phyloP scores from a whole-genome alignment of 2,888 invertebrate species.

The Hyalella azteca region DNA sequence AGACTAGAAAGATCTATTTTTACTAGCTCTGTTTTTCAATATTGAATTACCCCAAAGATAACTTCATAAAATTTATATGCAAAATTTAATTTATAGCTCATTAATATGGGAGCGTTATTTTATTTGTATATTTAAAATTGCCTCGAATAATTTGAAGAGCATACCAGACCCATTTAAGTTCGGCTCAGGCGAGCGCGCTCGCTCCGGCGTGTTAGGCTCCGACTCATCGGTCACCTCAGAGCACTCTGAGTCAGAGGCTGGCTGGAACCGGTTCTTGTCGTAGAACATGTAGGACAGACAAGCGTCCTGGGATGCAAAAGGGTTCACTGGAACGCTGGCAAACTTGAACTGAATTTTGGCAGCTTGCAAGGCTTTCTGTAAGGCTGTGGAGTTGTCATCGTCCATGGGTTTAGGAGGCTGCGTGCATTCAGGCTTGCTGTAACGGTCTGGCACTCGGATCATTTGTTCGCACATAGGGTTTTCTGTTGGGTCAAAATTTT shows the following conservation, averaged over 20 bases:
- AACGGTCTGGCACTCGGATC: slow-evolving; percentile 21
- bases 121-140: too few species aligned
- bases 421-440: slow-evolving; percentile 20
- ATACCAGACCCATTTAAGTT: background rate
- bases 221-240: slow-evolving; percentile 13
- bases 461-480: slow-evolving; percentile 13
- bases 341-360: slow-evolving; percentile 27
- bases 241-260: slow-evolving; percentile 16
- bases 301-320: slow-evolving; percentile 17
- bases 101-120: too few species aligned
- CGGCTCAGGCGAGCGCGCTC: background rate
- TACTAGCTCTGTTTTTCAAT: too few species aligned
- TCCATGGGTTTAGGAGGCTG: background rate
- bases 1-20: too few species aligned
- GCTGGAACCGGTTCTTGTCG: slow-evolving; percentile 15
- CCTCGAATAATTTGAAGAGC: too few species aligned
- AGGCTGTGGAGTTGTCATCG: background rate
- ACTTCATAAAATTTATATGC: too few species aligned
- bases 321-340: slow-evolving; percentile 31
- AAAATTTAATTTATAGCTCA: too few species aligned
- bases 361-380: slow-evolving; percentile 23
- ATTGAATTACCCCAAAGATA: too few species aligned
- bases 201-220: background rate
- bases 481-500: background rate
- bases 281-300: slow-evolving; percentile 25